phyloP scores from a whole-genome alignment of 2,797 vertebrate species.

The Pseudotriccus pelzelni region DNA sequence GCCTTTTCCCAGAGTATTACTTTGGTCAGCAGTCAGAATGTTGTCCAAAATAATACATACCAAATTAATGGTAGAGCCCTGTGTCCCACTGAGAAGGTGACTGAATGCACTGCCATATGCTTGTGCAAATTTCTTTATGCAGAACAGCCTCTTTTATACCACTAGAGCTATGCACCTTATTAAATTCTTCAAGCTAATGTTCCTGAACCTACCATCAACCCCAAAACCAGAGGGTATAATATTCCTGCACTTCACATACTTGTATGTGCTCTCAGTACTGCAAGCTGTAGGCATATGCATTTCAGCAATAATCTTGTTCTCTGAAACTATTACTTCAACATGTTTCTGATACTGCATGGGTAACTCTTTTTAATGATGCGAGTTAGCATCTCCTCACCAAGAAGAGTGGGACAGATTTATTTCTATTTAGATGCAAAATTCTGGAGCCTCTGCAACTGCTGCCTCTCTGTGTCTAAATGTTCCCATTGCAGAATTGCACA shows the following conservation, averaged over 20 bases:
- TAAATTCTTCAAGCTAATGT: neutral
- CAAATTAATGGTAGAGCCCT: neutral
- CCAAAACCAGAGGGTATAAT: neutral
- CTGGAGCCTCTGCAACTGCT: neutral
- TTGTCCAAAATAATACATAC: neutral
- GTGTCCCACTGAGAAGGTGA: neutral
- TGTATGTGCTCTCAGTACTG: neutral
- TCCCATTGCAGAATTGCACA: neutral
- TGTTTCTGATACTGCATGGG: neutral
- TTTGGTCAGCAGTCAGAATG: neutral
- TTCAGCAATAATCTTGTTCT: neutral
- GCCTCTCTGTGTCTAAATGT: neutral
- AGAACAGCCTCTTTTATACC: neutral
- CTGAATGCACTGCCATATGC: neutral
- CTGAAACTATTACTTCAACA: neutral
- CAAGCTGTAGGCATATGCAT: neutral
- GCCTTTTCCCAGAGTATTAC: neutral
- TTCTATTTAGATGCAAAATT: neutral
- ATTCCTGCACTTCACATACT: neutral
- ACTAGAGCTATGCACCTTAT: neutral
- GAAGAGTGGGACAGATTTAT: neutral
- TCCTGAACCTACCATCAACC: neutral
- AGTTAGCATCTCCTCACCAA: neutral
- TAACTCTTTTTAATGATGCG: neutral
- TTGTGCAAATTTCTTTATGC: neutral